Evolutionary conservation across 2,888 invertebrate genomes (phyloP), one percentile per base, ranked within the genome.

Genomic region (Nemoura dubitans): DNA sequence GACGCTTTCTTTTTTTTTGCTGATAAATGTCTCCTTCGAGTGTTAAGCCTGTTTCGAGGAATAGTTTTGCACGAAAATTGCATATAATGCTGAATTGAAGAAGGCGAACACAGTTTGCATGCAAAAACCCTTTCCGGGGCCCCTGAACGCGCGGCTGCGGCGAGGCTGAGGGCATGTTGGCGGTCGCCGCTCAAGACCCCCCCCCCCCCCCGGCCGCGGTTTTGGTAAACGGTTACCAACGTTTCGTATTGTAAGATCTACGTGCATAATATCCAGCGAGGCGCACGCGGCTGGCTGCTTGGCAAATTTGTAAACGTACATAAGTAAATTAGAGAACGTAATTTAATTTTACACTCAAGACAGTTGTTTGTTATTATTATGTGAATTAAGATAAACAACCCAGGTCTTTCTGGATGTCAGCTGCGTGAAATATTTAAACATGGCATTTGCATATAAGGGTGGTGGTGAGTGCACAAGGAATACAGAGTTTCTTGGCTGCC

Each of bases 331-430:
- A 81, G 30, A 30, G 81, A 81, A 29, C 26, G 28, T 81, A 81
- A 81, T 81, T 81, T 81, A 81, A 81, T 81, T 81, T 81, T 81
- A 27, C 30, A 81, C 81, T 81, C 30, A 28, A 81, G 81, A 81
- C 81, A 81, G 81, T 81, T 81, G 81, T 81, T n/a, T 81, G 30
- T 29, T 81, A 81, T 81, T 81, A 81, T 29, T 30, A 81, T 30
- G 30, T 29, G 26, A 28, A 30, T 81, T 28, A 81, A 81, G 81
- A 30, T 29, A 81, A 30, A 81, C 30, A 81, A 26, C 78, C n/a
- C 27, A 28, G 78, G 59, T 59, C 59, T 59, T 59, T 59, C 59
- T 59, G 21, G 14, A 59, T 59, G 59, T 59, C 59, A 59, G 59
- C 59, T 59, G 59, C 14, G 59, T 59, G 59, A 59, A 59, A 59